A percentile compares a stretch with the other conserved stretches of the same genome.
Evolutionary conservation across 2,113 vertebrate genomes (phyloP).

Genomic region (Glaucidium brasilianum): DNA sequence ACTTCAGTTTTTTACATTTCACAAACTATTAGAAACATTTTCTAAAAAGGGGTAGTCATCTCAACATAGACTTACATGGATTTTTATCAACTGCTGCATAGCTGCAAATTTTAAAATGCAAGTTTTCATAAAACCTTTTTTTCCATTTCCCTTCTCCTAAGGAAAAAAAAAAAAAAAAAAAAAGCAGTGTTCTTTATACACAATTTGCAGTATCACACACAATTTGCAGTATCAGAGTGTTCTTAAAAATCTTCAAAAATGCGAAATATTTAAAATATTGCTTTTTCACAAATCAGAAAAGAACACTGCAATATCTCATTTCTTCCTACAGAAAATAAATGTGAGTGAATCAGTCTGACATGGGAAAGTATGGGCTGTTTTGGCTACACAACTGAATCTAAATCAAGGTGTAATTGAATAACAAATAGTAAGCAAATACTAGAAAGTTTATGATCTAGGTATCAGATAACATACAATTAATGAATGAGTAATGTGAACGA

Average conservation of each 20-base stretch:
- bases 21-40: not conserved
- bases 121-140: not conserved
- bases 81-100: not conserved
- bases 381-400: not conserved
- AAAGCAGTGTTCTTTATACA: not conserved
- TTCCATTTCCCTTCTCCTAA: not conserved
- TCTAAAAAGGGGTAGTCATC: not conserved
- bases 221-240: not conserved
- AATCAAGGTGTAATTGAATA: not conserved
- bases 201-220: not conserved
- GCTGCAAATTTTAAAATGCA: not conserved
- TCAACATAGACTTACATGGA: not conserved
- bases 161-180: not conserved
- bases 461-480: not conserved
- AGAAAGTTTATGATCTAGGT: not conserved
- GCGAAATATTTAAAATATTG: not conserved
- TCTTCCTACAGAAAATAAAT: not conserved
- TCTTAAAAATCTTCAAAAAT: not conserved
- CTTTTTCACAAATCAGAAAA: not conserved
- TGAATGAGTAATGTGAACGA: not conserved
- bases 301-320: not conserved
- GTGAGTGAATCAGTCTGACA: not conserved
- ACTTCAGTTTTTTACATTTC: not conserved
- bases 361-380: not conserved
- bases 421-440: not conserved